Base-by-base conservation (phyloP, 2,797 vertebrate genomes). In the Leptodactylus fallax region DNA sequence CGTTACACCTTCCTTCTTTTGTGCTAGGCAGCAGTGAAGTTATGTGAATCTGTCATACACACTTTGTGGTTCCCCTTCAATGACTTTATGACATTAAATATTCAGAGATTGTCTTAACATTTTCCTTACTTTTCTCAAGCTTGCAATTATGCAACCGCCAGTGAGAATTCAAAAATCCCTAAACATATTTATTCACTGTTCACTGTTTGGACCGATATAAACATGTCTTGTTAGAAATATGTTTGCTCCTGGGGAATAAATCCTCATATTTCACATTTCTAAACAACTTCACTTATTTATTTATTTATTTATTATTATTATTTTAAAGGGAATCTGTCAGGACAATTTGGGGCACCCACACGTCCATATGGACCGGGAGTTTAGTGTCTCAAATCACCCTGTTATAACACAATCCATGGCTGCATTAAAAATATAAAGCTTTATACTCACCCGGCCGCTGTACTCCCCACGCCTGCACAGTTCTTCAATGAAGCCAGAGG, bases 31-130 rank as follows among this genome's bases (percentile, higher is more conserved):
- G 77, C 55, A 58, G 74, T 85, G 82, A 76, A 45, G 55, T 85
- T 80, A 88, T 60, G 45, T 84, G 82, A 79, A 88, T 61, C 82
- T 88, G 87, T 63, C 77, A 74, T 88, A 88, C 87, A 85, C 36
- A 56, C 23, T 85, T 79, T 88, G 61, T 74, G 53, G 82, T 88
- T 36, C 36, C 36, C 36, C 2, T 36, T 36, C 36, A 36, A 36
- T 36, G 36, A 36, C 36, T 88, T 85, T 84, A 84, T 88, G 77
- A 85, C 76, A 53, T 69, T 77, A 88, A 88, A 85, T 85, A 80
- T 80, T 80, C 87, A 72, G 82, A 80, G 82, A 88, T 85, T 88
- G 87, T 88, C 87, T 85, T 71, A 88, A 80, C 65, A 88, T 85
- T 80, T 81, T 85, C 53, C 65, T 36, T 36, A 56, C 55, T 51